A percentile compares a stretch with the other conserved stretches of the same genome.
phyloP scores from a whole-genome alignment of 2,888 invertebrate species.

The Acleris emargana region DNA sequence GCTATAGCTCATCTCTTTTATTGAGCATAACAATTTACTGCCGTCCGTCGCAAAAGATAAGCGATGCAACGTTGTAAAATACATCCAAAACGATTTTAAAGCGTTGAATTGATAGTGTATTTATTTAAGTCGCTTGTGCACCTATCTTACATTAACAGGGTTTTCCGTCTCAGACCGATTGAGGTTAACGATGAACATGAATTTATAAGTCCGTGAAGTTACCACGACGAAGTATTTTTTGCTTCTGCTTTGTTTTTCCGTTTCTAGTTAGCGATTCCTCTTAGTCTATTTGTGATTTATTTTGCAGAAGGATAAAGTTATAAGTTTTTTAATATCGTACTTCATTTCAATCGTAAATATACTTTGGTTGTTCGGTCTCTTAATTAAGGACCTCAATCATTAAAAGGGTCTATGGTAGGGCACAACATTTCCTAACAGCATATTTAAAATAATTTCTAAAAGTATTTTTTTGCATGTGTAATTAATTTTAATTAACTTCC shows the following conservation, averaged over 20 bases:
- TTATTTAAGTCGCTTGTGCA: background rate
- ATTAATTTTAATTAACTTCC: no score
- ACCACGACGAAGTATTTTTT: background rate
- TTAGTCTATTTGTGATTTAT: constrained; percentile 1
- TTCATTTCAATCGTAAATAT: no score
- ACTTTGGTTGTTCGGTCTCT: no score
- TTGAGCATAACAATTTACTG: constrained; percentile 25
- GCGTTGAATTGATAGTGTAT: background rate
- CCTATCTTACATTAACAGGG: background rate
- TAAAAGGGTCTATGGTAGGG: no score
- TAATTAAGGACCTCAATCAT: no score
- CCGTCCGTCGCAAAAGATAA: constrained; percentile 14
- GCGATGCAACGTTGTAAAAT: constrained; percentile 12
- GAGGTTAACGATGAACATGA: background rate
- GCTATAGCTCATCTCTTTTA: constrained; percentile 14
- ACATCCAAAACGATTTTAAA: constrained; percentile 5
- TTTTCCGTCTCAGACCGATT: background rate
- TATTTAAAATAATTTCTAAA: no score
- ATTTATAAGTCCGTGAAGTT: background rate
- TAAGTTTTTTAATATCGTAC: background rate
- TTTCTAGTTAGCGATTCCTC: background rate
- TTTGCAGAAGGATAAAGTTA: background rate
- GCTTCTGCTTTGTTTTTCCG: background rate
- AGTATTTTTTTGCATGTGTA: no score
- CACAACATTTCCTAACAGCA: no score